Base-by-base conservation (phyloP, 2,888 invertebrate genomes). In the Orthonychiurus folsomi region DNA sequence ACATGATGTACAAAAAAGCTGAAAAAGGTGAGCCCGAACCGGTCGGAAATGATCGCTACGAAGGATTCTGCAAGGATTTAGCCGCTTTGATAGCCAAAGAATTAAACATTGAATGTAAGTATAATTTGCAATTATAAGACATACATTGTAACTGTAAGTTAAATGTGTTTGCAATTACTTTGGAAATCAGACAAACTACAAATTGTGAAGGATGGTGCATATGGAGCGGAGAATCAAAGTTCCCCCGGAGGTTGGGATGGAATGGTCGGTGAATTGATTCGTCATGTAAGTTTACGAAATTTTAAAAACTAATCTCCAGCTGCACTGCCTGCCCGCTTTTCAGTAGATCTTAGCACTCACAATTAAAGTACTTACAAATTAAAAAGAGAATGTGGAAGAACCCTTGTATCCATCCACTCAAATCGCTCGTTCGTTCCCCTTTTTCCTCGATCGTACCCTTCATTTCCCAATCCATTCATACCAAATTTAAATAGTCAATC, bases 91-190 rank as follows among this genome's bases (percentile, higher is more conserved):
- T 82, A 66, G 84, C 82, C 21, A 82, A 85, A 73, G 85, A 84
- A 75, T 82, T 93, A 66, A 87, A 86, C 63, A 90, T 93, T 70
- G 87, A 87, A 77, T 93, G 92, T 91, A 80, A 84, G 88, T 56
- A 12, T n/a, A 48, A n/a, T 21, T 21, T 53, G 2, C 3, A 56
- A n/a, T 18, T n/a, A n/a, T n/a, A n/a, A 9, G n/a, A 24, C 15
- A 27, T 55, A 15, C 12, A 47, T 47, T 15, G 15, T 12, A 47
- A 47, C 12, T 47, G 48, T 12, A 47, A 47, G 3, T 12, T 9
- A 52, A 52, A 52, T 5, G n/a, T 52, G 5, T 12, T 52, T 20
- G 5, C 52, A 12, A 5, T n/a, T 52, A 15, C 12, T 3, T 55
- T 55, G 3, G 25, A n/a, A n/a, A n/a, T n/a, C 79, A 92, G 92